Evolutionary conservation across 2,113 vertebrate genomes (phyloP), one percentile per base, ranked within the genome.

Genomic region (Nerophis lumbriciformis): DNA sequence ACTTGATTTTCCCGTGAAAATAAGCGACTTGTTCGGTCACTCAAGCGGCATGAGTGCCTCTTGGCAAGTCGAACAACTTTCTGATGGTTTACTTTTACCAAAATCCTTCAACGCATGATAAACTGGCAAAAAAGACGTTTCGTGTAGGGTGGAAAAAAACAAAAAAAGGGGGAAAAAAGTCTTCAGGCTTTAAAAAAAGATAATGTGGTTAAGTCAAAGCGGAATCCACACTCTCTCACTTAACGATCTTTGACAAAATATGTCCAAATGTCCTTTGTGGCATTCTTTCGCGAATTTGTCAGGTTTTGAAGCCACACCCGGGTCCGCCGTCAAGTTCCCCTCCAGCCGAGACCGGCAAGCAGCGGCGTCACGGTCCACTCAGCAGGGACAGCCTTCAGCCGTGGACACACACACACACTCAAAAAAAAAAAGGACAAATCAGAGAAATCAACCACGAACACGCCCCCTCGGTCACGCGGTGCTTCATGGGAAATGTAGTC

Each of bases 241-340:
- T 39, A 10, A 57, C 16, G 55, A 12, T 42, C 51, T 56, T 72
- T 68, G 37, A 73, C 35, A 57, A 11, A 21, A 57, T 64, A 37
- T 44, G 16, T 44, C 55, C 55, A 12, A 15, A 6, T 51, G 59
- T 65, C 66, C 63, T 47, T 60, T 49, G n/a, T 10, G 58, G 62
- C 77, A 78, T 82, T 79, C 67, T 72, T 73, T 59, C 5, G 72
- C 71, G 83, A 84, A 85, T 90, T 86, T 85, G 69, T 81, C 76
- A 77, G 80, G 62, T 77, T 45, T 81, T 63, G 72, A 78, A 87
- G 87, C 90, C 90, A 91, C 90, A 89, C 90, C 91, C 90, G 88
- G 37, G 66, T 62, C 71, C 63, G 67, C 80, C 65, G 75, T 76
- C 75, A 86, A 88, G 85, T 89, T 86, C 76, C 80, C 74, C 73